A percentile compares a stretch with the other conserved stretches of the same genome.
Conservation (phyloP, 2,888 invertebrate genomes). For the Byasa hedistus region DNA sequence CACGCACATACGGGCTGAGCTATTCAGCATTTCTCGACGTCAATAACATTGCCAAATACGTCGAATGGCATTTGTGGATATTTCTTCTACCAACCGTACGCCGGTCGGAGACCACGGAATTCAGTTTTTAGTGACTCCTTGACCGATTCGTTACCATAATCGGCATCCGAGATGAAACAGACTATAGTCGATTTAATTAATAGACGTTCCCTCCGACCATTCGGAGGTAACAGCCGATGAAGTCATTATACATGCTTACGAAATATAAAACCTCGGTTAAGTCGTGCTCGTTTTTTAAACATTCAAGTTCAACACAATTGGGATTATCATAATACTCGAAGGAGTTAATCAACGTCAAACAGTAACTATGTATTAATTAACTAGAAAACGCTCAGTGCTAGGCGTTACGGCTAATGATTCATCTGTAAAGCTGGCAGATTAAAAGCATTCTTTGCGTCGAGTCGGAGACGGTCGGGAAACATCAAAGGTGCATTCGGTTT, state of each 20-base stretch:
- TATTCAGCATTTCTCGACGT: slow-evolving; percentile 54
- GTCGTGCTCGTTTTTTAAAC: slow-evolving; percentile 35
- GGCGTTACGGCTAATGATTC: slow-evolving; percentile 7
- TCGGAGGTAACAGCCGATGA: slow-evolving; percentile 49
- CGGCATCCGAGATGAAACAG: slow-evolving; percentile 50
- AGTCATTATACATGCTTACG: slow-evolving; percentile 64
- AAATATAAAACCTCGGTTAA: slow-evolving; percentile 49
- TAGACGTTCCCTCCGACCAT: slow-evolving; percentile 52
- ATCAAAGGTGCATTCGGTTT: slow-evolving; percentile 54
- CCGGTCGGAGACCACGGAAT: slow-evolving; percentile 49
- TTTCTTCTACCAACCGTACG: slow-evolving; percentile 59
- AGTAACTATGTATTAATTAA: background rate
- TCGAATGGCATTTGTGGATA: slow-evolving; percentile 47
- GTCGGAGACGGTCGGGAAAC: slow-evolving; percentile 66
- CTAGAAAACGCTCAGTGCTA: slow-evolving; percentile 10
- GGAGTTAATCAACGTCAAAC: slow-evolving; percentile 12
- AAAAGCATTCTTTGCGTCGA: slow-evolving; percentile 31
- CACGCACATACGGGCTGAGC: slow-evolving; percentile 49
- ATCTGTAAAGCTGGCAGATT: slow-evolving; percentile 3
- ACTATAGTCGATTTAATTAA: slow-evolving; percentile 62
- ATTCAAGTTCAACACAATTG: slow-evolving; percentile 38
- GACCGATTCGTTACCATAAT: slow-evolving; percentile 57
- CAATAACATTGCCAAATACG: slow-evolving; percentile 51
- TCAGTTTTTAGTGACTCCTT: slow-evolving; percentile 60
- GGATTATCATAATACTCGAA: slow-evolving; percentile 15